These are phyloP conservation scores for Hydraecia micacea DNA, from an alignment of 2,888 invertebrate genomes.

Conservation along the genomic window DNA sequence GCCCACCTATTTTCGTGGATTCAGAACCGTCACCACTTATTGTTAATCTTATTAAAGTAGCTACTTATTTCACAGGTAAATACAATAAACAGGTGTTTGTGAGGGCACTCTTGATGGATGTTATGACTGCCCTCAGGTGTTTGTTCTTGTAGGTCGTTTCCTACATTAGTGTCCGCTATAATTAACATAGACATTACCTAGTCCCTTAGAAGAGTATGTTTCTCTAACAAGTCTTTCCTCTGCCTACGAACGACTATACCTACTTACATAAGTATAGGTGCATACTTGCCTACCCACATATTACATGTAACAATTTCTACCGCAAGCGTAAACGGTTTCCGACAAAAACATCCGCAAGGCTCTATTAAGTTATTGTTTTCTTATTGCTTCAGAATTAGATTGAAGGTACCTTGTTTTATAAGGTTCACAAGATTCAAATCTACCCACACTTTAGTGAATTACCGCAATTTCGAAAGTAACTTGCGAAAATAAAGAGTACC, in stretches of 20 bases:
- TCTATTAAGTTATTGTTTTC: conserved; percentile 54
- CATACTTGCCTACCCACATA: background rate
- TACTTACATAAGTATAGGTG: background rate
- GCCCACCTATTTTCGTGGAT: conserved; percentile 60
- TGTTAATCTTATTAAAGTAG: conserved; percentile 66
- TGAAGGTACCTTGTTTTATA: conserved; percentile 16
- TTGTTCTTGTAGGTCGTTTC: background rate
- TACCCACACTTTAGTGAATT: conserved; percentile 18
- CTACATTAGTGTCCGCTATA: background rate
- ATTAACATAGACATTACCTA: conserved; percentile 1
- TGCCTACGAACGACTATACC: background rate
- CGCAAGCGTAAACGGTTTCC: conserved; percentile 35
- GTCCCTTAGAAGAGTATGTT: background rate
- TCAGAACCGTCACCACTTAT: conserved; percentile 56
- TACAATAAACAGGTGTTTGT: conserved; percentile 35
- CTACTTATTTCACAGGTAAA: conserved; percentile 45
- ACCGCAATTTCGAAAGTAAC: conserved; percentile 16
- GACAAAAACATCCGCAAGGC: conserved; percentile 38
- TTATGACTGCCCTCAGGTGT: background rate
- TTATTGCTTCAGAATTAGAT: conserved; percentile 49
- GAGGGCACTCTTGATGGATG: background rate
- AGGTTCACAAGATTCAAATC: conserved; percentile 18
- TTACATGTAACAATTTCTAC: conserved; percentile 6
- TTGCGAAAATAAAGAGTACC: conserved; percentile 4
- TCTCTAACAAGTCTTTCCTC: conserved; percentile 4